phyloP scores from a whole-genome alignment of 1,140 invertebrate species.

The Maconellicoccus hirsutus region DNA sequence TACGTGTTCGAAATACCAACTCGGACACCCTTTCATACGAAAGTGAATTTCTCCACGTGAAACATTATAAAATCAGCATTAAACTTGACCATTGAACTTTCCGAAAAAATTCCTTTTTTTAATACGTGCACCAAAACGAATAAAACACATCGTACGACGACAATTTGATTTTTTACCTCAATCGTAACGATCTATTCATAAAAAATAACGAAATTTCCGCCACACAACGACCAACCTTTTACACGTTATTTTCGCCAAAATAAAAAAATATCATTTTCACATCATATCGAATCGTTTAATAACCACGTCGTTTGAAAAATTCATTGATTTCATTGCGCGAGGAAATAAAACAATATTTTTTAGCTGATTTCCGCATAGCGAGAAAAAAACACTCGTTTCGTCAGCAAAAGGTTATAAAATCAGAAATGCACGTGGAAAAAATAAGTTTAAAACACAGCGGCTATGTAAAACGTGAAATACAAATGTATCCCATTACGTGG shows the following conservation, averaged over 20 bases:
- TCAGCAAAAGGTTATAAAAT: neutral
- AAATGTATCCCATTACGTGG: slow-evolving; percentile 17
- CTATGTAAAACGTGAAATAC: slow-evolving; percentile 5
- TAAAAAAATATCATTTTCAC: too few relatives aligned
- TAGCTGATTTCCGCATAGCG: neutral
- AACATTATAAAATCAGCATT: too few relatives aligned
- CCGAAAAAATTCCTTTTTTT: too few relatives aligned
- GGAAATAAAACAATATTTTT: neutral
- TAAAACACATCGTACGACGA: too few relatives aligned
- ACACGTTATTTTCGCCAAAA: too few relatives aligned
- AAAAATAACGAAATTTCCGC: too few relatives aligned
- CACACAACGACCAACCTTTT: too few relatives aligned
- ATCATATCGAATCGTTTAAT: neutral
- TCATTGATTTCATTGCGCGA: neutral
- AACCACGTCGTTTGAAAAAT: neutral
- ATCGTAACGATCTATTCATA: too few relatives aligned
- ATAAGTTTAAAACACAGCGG: neutral
- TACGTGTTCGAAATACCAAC: neutral
- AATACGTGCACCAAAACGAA: too few relatives aligned
- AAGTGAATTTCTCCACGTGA: too few relatives aligned
- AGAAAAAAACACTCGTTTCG: neutral
- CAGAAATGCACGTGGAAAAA: neutral
- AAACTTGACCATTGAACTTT: too few relatives aligned
- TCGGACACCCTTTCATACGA: neutral
- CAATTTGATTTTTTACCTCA: too few relatives aligned